These are phyloP conservation scores for Salmo trutta DNA, from an alignment of 2,797 vertebrate genomes.

Conservation along the genomic window DNA sequence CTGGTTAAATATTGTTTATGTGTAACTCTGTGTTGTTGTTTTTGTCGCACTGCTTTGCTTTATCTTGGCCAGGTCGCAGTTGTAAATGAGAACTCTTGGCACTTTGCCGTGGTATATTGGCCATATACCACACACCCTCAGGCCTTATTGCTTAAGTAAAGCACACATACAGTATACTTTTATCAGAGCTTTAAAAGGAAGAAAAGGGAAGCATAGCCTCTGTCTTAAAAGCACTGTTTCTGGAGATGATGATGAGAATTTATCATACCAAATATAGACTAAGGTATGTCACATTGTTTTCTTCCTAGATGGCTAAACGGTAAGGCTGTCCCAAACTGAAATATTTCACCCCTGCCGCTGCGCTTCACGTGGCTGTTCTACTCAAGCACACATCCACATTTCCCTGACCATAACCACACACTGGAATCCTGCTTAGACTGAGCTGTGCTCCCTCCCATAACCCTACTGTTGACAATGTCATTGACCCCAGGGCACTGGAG, in stretches of 20 bases:
- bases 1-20: too few species aligned
- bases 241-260: conserved; percentile 23
- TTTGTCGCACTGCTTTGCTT: too few species aligned
- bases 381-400: background rate
- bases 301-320: conserved; percentile 14
- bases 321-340: background rate
- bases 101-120: too few species aligned
- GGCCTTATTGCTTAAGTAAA: background rate
- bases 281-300: conserved; percentile 25
- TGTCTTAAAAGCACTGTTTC: conserved; percentile 2
- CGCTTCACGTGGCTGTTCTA: background rate
- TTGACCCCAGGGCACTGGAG: conserved; percentile 1
- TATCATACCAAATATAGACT: conserved; percentile 47
- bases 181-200: conserved; percentile 8
- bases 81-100: too few species aligned
- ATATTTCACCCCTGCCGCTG: conserved; percentile 9
- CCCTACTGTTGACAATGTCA: conserved; percentile 10
- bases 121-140: too few species aligned
- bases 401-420: background rate
- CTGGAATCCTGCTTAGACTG: background rate
- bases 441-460: conserved; percentile 1
- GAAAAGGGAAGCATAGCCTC: conserved; percentile 4
- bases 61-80: too few species aligned
- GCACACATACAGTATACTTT: conserved; percentile 17
- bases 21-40: too few species aligned